Conservation (phyloP, 30 jellyfish, hydroid and myxozoan genomes). For the Sanderia malayensis region DNA sequence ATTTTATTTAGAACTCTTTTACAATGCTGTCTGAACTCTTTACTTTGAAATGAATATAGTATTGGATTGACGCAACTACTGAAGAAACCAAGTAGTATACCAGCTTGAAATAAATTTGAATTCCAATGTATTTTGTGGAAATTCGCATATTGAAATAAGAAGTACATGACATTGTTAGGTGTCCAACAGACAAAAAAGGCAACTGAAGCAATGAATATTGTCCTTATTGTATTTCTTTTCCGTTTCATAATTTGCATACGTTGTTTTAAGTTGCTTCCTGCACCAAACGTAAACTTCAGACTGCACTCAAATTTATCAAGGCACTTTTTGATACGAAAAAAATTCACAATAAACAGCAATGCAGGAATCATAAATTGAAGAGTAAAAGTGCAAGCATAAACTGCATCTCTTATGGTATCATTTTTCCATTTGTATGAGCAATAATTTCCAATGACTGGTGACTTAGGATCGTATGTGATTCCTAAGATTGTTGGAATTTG, state of each 20-base stretch:
- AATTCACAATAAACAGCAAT: slow-evolving; percentile 7
- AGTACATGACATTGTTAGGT: slow-evolving; percentile 64
- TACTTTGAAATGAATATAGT: slow-evolving; percentile 71
- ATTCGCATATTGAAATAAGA: slow-evolving; percentile 48
- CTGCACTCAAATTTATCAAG: not conserved
- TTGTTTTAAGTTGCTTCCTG: not conserved
- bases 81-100: slow-evolving; percentile 55
- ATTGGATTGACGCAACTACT: slow-evolving; percentile 84
- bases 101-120: slow-evolving; percentile 57
- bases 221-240: slow-evolving; percentile 51
- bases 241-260: slow-evolving; percentile 8
- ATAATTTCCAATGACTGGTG: slow-evolving; percentile 38
- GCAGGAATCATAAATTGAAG: slow-evolving; percentile 33
- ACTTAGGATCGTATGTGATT: slow-evolving; percentile 5
- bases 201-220: slow-evolving; percentile 24
- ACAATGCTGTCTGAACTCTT: slow-evolving; percentile 63
- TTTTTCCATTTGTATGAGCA: slow-evolving; percentile 28
- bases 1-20: slow-evolving; percentile 7
- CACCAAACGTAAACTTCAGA: slow-evolving; percentile 19
- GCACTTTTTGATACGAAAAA: slow-evolving; percentile 12
- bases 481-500: slow-evolving; percentile 65
- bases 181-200: slow-evolving; percentile 84
- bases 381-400: slow-evolving; percentile 27
- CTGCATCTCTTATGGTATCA: not conserved
- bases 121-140: slow-evolving; percentile 55